phyloP scores from a whole-genome alignment of 2,113 vertebrate genomes.

The Melanerpes aurifrons region DNA sequence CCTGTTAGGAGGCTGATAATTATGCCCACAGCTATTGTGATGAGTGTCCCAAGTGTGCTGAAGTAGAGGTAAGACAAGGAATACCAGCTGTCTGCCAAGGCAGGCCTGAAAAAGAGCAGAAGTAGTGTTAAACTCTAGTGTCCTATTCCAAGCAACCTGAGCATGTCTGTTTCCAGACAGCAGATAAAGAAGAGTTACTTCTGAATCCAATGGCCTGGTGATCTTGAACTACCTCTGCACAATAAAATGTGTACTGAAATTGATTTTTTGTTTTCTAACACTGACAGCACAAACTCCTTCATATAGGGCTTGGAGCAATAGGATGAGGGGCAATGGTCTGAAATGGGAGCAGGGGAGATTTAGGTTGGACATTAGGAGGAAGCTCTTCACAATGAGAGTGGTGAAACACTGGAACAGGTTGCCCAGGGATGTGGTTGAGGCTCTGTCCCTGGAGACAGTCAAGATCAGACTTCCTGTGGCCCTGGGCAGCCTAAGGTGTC shows the following conservation, averaged over 20 bases:
- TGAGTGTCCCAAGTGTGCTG: slow-evolving; percentile 82
- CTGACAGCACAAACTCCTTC: not conserved
- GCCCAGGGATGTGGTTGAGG: no score
- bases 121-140: not conserved
- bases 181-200: not conserved
- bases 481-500: no score
- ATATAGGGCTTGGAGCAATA: not conserved
- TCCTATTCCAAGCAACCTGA: not conserved
- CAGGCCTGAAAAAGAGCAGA: slow-evolving; percentile 69
- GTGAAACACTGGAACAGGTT: no score
- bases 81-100: slow-evolving; percentile 81
- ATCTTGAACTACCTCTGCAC: not conserved
- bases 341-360: no score
- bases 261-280: not conserved
- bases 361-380: no score
- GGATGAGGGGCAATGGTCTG: no score
- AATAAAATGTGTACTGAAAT: not conserved
- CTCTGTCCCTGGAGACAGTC: no score
- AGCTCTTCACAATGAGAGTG: no score
- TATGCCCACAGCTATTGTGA: slow-evolving; percentile 78
- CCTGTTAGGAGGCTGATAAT: slow-evolving; percentile 83
- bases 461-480: no score
- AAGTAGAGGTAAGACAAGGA: slow-evolving; percentile 85
- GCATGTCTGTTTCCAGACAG: not conserved
- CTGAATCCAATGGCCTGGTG: not conserved